These are phyloP conservation scores for Tyto alba DNA, from an alignment of 2,113 vertebrate species.

Conservation along the genomic window DNA sequence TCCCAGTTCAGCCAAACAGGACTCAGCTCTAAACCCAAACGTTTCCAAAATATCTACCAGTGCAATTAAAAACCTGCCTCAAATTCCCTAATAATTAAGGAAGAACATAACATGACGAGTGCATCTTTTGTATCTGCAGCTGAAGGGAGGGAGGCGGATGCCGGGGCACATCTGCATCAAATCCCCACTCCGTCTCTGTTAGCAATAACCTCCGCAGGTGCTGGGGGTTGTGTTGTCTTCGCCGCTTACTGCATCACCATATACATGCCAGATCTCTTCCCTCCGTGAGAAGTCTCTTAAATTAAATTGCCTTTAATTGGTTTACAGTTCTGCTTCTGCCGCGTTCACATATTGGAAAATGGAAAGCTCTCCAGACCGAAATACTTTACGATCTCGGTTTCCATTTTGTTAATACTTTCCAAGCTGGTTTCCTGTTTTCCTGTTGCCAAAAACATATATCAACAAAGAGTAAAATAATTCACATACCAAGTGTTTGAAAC, in stretches of 20 bases:
- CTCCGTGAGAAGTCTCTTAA: neutral
- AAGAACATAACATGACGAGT: fast-evolving
- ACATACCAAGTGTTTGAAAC: neutral
- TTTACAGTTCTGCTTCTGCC: neutral
- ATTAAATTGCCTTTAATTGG: slow-evolving; percentile 10
- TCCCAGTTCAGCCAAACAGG: fast-evolving
- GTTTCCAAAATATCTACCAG: neutral
- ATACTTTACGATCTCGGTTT: neutral
- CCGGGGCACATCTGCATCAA: neutral
- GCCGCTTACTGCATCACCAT: neutral
- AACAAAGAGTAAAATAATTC: neutral
- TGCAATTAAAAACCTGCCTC: neutral
- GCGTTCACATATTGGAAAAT: neutral
- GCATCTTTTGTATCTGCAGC: neutral
- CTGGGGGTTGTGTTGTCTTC: neutral
- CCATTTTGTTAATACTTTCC: slow-evolving; percentile 20
- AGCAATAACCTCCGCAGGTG: slow-evolving; percentile 14
- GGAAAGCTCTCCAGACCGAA: neutral
- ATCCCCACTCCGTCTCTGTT: neutral
- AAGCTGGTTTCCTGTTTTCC: slow-evolving; percentile 26
- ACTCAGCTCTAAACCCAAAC: neutral
- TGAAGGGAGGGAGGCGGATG: neutral
- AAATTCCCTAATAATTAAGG: neutral
- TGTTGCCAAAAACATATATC: neutral
- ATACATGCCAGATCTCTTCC: neutral